A percentile compares a stretch with the other conserved stretches of the same genome.
phyloP scores from a whole-genome alignment of 1,140 invertebrate genomes.

The Leptinotarsa undecemlineata region DNA sequence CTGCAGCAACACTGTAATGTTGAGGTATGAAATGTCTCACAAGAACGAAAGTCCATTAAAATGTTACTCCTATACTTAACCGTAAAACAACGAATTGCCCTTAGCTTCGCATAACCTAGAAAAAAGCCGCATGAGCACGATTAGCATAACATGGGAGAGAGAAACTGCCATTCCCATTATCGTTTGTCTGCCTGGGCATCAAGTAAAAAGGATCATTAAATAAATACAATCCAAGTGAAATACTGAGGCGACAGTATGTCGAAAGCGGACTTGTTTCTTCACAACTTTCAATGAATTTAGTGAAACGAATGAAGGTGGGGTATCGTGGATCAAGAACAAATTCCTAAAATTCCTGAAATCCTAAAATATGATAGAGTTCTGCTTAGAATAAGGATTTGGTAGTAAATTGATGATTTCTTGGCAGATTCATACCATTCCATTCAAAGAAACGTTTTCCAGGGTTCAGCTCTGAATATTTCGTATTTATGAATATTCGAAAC shows the following conservation, averaged over 20 bases:
- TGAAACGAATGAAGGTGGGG: no score
- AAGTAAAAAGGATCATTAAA: background rate
- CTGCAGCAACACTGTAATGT: background rate
- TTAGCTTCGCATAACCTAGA: background rate
- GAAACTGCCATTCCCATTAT: background rate
- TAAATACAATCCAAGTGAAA: background rate
- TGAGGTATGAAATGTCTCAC: constrained; percentile 5
- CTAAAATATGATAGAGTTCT: no score
- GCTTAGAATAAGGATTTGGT: no score
- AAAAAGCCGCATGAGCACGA: background rate
- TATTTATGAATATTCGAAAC: no score
- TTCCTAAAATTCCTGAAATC: no score
- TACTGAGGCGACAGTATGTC: background rate
- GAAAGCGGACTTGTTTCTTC: no score
- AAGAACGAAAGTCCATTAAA: constrained; percentile 3
- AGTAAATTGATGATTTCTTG: no score
- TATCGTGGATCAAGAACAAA: no score
- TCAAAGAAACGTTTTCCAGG: no score
- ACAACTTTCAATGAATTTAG: no score
- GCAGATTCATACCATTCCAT: no score
- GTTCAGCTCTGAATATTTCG: no score
- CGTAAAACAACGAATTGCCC: constrained; percentile 2
- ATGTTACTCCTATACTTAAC: background rate
- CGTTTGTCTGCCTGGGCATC: constrained; percentile 4
- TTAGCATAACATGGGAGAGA: background rate